These are phyloP conservation scores for Pollachius pollachius DNA, from an alignment of 2,113 vertebrate genomes.

Conservation along the genomic window DNA sequence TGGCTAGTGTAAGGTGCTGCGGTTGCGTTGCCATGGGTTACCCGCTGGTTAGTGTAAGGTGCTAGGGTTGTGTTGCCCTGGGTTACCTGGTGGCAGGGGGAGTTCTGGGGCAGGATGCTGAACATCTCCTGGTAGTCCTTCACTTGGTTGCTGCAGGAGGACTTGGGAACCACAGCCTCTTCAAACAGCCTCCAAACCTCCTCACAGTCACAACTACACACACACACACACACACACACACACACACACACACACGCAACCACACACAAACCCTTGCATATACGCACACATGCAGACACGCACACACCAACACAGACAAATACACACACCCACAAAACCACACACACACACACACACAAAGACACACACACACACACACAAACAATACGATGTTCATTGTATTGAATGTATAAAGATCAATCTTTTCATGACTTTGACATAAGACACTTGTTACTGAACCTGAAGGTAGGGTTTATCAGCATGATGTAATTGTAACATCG, in stretches of 20 bases:
- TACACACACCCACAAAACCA: neutral
- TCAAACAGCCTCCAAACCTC: constrained; percentile 75
- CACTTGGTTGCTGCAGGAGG: constrained; percentile 60
- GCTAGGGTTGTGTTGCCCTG: too few species aligned
- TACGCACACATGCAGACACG: neutral
- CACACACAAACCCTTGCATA: neutral
- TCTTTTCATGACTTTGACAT: too few species aligned
- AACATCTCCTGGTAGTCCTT: constrained; percentile 70
- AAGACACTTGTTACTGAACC: constrained; percentile 43
- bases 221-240: neutral
- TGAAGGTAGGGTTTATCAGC: constrained; percentile 52
- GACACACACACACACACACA: neutral
- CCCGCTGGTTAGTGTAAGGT: constrained; percentile 35
- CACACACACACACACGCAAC: neutral
- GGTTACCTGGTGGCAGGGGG: constrained; percentile 66
- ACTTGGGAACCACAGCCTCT: constrained; percentile 53
- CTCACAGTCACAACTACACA: constrained; percentile 68
- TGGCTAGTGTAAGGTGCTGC: too few species aligned
- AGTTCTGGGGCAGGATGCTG: constrained; percentile 44
- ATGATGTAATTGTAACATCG: constrained; percentile 70
- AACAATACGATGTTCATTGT: neutral
- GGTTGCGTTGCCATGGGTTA: constrained; percentile 27
- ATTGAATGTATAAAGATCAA: too few species aligned
- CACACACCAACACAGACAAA: neutral
- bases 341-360: neutral